Evolutionary conservation across 1,140 invertebrate genomes (phyloP).

Genomic region (Atta texana): DNA sequence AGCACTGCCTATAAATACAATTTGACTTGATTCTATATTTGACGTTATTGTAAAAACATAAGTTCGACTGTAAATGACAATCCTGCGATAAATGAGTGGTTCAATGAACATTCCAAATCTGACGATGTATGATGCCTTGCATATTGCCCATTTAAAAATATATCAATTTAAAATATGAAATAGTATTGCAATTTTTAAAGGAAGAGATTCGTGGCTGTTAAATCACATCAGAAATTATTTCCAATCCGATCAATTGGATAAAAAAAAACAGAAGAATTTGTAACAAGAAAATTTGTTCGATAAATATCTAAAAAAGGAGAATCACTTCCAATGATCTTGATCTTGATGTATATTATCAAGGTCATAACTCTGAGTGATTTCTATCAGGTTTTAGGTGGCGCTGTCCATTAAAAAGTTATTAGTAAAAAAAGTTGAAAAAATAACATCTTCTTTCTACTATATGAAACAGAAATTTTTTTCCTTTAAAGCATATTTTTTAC

Average conservation of each 20-base stretch:
- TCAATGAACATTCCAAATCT: constrained; percentile 1
- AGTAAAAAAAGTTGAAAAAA: too few relatives aligned
- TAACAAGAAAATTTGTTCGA: not conserved
- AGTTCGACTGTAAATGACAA: constrained; percentile 20
- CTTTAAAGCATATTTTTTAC: too few relatives aligned
- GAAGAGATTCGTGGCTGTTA: not conserved
- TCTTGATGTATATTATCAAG: too few relatives aligned
- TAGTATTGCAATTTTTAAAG: not conserved
- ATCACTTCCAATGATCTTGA: too few relatives aligned
- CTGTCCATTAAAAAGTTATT: too few relatives aligned
- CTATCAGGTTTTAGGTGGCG: too few relatives aligned
- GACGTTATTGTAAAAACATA: constrained; percentile 18
- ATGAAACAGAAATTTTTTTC: too few relatives aligned
- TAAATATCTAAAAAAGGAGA: too few relatives aligned
- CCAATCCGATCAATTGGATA: not conserved
- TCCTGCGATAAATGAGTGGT: not conserved
- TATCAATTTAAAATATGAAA: not conserved
- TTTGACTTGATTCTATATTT: constrained; percentile 18
- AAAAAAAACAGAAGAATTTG: not conserved
- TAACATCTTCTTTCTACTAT: too few relatives aligned
- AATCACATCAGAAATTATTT: not conserved
- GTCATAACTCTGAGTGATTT: too few relatives aligned
- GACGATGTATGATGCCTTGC: not conserved
- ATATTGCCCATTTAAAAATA: not conserved
- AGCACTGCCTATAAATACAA: constrained; percentile 21